phyloP scores from a whole-genome alignment of 2,113 vertebrate genomes.

The Anoplopoma fimbria region DNA sequence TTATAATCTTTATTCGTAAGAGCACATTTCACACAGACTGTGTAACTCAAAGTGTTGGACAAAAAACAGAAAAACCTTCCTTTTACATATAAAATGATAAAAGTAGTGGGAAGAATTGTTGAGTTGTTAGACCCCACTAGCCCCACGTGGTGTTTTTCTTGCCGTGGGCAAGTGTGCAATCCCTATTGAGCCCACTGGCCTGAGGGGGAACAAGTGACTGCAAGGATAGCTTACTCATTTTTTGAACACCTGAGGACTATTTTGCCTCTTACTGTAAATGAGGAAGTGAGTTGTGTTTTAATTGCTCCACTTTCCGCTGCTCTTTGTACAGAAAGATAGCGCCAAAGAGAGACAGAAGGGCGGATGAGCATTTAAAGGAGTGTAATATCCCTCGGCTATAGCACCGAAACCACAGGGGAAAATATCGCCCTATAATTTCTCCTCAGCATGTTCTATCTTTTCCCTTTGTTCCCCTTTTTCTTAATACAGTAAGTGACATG shows the following conservation, averaged over 20 bases:
- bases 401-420: slow-evolving; percentile 48
- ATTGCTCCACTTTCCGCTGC: slow-evolving; percentile 13
- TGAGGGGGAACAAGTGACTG: slow-evolving; percentile 32
- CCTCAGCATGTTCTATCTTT: slow-evolving; percentile 37
- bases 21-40: no score
- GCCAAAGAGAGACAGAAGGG: not conserved
- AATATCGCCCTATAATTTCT: slow-evolving; percentile 41
- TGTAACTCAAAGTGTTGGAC: no score
- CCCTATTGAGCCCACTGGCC: not conserved
- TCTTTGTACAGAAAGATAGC: not conserved
- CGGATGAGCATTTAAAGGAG: slow-evolving; percentile 14
- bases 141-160: not conserved
- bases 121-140: not conserved
- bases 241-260: slow-evolving; percentile 23
- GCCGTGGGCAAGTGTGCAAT: not conserved
- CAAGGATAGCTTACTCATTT: slow-evolving; percentile 45
- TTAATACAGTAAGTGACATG: slow-evolving; percentile 52
- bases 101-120: not conserved
- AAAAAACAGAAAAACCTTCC: no score
- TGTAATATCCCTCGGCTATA: slow-evolving; percentile 45
- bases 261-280: not conserved
- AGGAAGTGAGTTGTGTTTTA: slow-evolving; percentile 22
- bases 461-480: slow-evolving; percentile 52
- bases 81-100: not conserved
- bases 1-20: no score